These are phyloP conservation scores for Nasua narica DNA, from an alignment of 2,797 vertebrate species.

Conservation along the genomic window DNA sequence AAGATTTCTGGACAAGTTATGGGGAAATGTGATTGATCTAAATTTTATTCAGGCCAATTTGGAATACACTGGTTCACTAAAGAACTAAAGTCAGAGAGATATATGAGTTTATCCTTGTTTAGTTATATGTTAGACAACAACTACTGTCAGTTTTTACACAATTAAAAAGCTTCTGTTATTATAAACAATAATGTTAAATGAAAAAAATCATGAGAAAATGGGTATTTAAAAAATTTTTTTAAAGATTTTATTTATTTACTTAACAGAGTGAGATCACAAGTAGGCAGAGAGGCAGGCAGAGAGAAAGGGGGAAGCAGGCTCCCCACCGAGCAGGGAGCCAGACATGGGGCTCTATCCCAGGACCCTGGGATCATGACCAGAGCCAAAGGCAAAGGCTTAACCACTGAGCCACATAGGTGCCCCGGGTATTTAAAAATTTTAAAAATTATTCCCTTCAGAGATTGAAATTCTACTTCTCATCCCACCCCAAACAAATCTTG, in stretches of 20 bases:
- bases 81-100: background rate
- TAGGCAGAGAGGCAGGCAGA: too few species aligned
- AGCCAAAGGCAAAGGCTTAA: too few species aligned
- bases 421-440: too few species aligned
- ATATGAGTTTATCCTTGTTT: background rate
- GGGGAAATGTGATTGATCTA: background rate
- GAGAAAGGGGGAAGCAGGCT: too few species aligned
- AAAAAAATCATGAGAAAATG: background rate
- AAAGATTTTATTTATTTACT: too few species aligned
- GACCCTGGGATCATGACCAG: too few species aligned
- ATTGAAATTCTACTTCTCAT: background rate
- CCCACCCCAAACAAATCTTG: background rate
- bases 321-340: too few species aligned
- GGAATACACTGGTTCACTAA: background rate
- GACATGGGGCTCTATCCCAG: too few species aligned
- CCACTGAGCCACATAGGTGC: too few species aligned
- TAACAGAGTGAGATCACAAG: too few species aligned
- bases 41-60: background rate
- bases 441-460: background rate
- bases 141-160: background rate
- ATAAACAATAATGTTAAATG: background rate
- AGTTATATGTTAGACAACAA: background rate
- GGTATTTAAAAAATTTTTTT: too few species aligned
- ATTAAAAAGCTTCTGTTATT: background rate
- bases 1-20: background rate